A percentile compares a stretch with the other conserved stretches of the same genome.
These are phyloP conservation scores for Caretta caretta DNA, from an alignment of 2,113 vertebrate species.

Conservation along the genomic window DNA sequence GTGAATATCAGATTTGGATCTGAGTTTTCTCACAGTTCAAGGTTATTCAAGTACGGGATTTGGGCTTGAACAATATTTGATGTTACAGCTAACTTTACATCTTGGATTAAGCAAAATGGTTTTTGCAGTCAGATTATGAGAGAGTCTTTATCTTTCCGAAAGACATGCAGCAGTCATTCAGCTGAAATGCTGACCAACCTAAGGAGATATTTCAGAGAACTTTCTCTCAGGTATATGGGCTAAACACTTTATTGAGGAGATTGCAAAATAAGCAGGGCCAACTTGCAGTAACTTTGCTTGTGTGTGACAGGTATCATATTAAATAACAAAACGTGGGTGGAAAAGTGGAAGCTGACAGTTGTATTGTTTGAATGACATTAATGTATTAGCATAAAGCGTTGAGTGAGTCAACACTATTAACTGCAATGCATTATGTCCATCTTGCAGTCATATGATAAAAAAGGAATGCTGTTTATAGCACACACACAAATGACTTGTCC, in stretches of 20 bases:
- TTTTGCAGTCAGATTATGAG: background rate
- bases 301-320: slow-evolving; percentile 23
- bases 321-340: slow-evolving; percentile 65
- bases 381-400: slow-evolving; percentile 48
- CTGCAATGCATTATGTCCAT: slow-evolving; percentile 45
- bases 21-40: background rate
- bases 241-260: background rate
- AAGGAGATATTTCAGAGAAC: background rate
- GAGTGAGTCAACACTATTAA: slow-evolving; percentile 64
- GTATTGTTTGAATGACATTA: slow-evolving; percentile 66
- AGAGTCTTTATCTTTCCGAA: background rate
- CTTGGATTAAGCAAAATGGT: background rate
- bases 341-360: slow-evolving; percentile 53
- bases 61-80: background rate
- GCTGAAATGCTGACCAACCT: background rate
- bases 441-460: slow-evolving; percentile 52
- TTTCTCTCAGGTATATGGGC: background rate
- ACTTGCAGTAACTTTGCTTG: background rate
- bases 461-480: slow-evolving; percentile 53
- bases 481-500: slow-evolving; percentile 61
- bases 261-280: slow-evolving; percentile 13
- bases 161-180: background rate
- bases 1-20: background rate
- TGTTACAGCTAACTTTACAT: background rate
- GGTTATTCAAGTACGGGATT: background rate